Percentiles rank a stretch among this genome's conserved stretches.
Evolutionary conservation across 2,888 invertebrate species (phyloP).

Genomic region (Scaptomyza flava): DNA sequence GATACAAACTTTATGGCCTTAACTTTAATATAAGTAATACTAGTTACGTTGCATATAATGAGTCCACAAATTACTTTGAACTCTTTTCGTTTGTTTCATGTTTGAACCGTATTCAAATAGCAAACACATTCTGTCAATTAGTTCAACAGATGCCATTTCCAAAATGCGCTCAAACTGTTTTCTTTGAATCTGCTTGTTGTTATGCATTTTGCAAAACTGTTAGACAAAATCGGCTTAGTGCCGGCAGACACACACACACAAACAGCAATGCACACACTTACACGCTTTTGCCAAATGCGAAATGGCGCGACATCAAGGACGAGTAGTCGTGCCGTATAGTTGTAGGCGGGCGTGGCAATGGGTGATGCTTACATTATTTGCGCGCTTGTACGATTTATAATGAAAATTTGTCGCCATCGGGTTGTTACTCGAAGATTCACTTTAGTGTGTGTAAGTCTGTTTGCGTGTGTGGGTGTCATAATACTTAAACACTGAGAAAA

Average conservation of each 20-base stretch:
- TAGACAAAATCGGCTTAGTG: slow-evolving; percentile 62
- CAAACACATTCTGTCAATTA: slow-evolving; percentile 22
- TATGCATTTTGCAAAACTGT: slow-evolving; percentile 20
- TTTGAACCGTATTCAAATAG: neutral
- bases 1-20: neutral
- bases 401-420: slow-evolving; percentile 39
- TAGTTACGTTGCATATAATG: neutral
- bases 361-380: slow-evolving; percentile 59
- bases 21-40: neutral
- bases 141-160: slow-evolving; percentile 13
- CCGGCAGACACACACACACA: slow-evolving; percentile 14
- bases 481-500: slow-evolving; percentile 18
- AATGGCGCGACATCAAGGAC: slow-evolving; percentile 32
- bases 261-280: slow-evolving; percentile 1
- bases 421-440: slow-evolving; percentile 9
- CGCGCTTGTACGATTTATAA: slow-evolving; percentile 60
- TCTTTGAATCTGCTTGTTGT: slow-evolving; percentile 1
- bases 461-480: slow-evolving; percentile 5
- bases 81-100: neutral
- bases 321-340: slow-evolving; percentile 3
- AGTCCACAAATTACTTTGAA: neutral
- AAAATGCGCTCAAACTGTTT: slow-evolving; percentile 5
- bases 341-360: slow-evolving; percentile 48
- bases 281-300: slow-evolving; percentile 15
- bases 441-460: neutral